Evolutionary conservation across 2,113 vertebrate species (phyloP), one percentile per base, ranked within the genome.

Genomic region (Cynoglossus semilaevis): DNA sequence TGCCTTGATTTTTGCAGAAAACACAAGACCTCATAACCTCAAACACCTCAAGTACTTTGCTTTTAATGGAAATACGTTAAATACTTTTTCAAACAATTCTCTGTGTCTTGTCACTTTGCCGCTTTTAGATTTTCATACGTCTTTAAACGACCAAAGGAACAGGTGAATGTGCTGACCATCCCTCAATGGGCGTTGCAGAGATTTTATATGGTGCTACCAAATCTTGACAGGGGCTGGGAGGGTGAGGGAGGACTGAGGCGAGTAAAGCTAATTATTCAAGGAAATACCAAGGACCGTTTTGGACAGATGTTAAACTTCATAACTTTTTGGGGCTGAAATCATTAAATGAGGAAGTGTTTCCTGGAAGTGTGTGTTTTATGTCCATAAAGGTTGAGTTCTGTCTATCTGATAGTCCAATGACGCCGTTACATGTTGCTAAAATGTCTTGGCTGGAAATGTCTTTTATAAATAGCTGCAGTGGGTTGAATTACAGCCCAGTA

Each of bases 391-490:
- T 74, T 72, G 41, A 52, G 61, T 82, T 50, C 41, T 72, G 49
- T 41, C 19, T 56, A 67, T 89, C 69, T 83, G 77, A 84, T 74
- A 67, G 72, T 64, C 15, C 45, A 74, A 74, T 87, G 84, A 88
- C 72, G 77, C 74, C 70, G 72, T 70, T 61, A 70, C 76, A 70
- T 14, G 66, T 78, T 53, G 17, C 84, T 86, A 77, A 90, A 90
- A 91, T 89, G 87, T 88, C 89, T 90, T 87, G 84, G 88, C 87
- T 81, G 58, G 63, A 89, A 83, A 85, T 75, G 77, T 63, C 43
- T 77, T 83, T 89, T 88, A 92, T 85, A 92, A 91, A 92, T 92
- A 92, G 88, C 81, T 41, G 37, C 63, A 63, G 74, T 38, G 72
- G 89, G 82, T 91, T 89, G 35, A 81, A 77, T 92, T 92, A 90